Conservation (phyloP, 2,113 vertebrate genomes). For the Rhodinocichla rosea region DNA sequence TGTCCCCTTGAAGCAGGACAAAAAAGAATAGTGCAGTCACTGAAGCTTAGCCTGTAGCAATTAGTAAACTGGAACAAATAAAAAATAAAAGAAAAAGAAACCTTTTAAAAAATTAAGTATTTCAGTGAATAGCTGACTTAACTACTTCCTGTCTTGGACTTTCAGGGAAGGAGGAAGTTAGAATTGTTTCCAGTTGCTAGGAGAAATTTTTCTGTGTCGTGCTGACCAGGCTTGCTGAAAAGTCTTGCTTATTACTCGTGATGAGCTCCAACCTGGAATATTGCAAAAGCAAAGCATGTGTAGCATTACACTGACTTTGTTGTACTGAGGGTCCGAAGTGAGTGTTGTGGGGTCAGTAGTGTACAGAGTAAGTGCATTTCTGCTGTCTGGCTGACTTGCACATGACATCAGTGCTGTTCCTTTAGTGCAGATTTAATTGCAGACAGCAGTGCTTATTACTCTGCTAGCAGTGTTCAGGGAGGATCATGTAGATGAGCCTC, state of each 20-base stretch:
- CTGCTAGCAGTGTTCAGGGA: not conserved
- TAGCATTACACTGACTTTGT: not conserved
- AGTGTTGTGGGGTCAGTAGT: not conserved
- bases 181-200: slow-evolving; percentile 8
- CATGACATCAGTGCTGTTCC: not conserved
- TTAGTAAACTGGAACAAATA: not conserved
- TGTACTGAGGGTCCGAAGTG: not conserved
- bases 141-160: not conserved
- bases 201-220: not conserved
- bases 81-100: not conserved
- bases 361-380: not conserved
- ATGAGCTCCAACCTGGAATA: not conserved
- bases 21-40: not conserved
- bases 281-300: not conserved
- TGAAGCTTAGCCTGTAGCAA: not conserved
- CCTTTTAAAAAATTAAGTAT: not conserved
- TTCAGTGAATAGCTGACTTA: not conserved
- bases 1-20: not conserved
- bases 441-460: not conserved
- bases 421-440: not conserved
- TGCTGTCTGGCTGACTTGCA: not conserved
- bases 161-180: not conserved
- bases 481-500: not conserved
- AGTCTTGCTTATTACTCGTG: not conserved
- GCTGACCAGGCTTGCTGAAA: not conserved